Base-by-base conservation (phyloP, 2,797 vertebrate genomes). In the Rousettus madagascariensis region DNA sequence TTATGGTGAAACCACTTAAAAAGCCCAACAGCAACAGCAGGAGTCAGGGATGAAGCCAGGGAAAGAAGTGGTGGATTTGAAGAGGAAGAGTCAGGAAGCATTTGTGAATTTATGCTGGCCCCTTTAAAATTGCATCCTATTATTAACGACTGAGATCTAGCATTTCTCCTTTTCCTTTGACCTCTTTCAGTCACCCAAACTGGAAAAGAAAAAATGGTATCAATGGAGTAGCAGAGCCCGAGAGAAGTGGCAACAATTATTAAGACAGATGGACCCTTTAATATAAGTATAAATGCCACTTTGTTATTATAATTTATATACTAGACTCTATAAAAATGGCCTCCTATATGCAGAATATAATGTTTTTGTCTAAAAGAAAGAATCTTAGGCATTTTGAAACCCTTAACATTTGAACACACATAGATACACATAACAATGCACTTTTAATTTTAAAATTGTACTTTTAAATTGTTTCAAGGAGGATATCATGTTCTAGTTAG, bases 401-500 rank as follows among this genome's bases (percentile, higher is more conserved):
- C n/a, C 43, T 88, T 79, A 71, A 3, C 9, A 46, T 71, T 57
- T 74, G 16, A 28, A 71, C 16, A 33, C 26, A 53, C 16, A 63
- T 9, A n/a, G 1, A 38, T 30, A 46, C 20, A 24, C 7, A 69
- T 26, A 49, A 49, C 16, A 43, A 20, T 33, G 4, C 41, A 87
- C 68, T 87, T 95, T 87, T 36, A 82, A 82, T 43, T 86, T 66
- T 83, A 33, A 84, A 94, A 53, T 75, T 93, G 36, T 79, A 72
- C 20, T 65, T 95, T 80, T 68, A 87, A 75, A 46, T 49, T 93
- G 9, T 53, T 74, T 85, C 41, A 65, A 61, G 41, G 43, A 86
- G 24, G 15, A 46, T 90, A 3, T 61, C 26, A 12, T 75, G 28
- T 71, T 90, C 33, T 89, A 93, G 43, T 17, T 57, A 55, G 63